Base-by-base conservation (phyloP, 1,140 invertebrate genomes). In the Drosophila erecta region DNA sequence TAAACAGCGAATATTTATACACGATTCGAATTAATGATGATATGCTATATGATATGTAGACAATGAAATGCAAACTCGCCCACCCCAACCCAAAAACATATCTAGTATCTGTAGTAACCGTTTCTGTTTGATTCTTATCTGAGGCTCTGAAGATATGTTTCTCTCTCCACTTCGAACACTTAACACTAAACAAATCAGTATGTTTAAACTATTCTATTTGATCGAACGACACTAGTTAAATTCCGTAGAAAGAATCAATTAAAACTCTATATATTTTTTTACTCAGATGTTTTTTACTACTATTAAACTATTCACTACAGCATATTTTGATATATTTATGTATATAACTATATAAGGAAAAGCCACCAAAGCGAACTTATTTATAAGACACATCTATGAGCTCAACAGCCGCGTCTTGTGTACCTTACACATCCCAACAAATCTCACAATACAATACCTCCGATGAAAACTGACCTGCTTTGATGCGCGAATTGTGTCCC, bases 1-100 rank as follows among this genome's bases (percentile, higher is more conserved):
- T 79, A 78, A 87, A 87, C 83, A 87, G 83, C 83, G 83, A 87
- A 87, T 87, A 89, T 83, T 84, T 89, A 74, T 74, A 77, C 49
- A 67, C 41, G 60, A 70, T 69, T 81, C 54, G 65, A 60, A 44
- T 79, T 69, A 76, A 59, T 43, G 17, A 79, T 50, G 17, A 37
- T 40, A 24, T 24, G 24, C 0, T 17, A 17, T 43, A 79, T 50
- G n/a, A 37, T 40, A 24, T 24, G 24, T 24, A 62, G 76, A 81
- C 47, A 62, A 81, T 38, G 43, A 69, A 85, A 69, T 79, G 75
- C 80, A 83, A 84, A 57, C 73, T 59, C 80, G 35, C 81, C 81
- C 76, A 80, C 65, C 66, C 50, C 24, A 70, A 43, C 69, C 77
- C 72, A 79, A 75, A 73, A 46, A 44, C 24, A 38, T 38, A 69